Evolutionary conservation across 2,888 invertebrate species (phyloP), one percentile per base, ranked within the genome.

Genomic region (Abrostola triplasia): DNA sequence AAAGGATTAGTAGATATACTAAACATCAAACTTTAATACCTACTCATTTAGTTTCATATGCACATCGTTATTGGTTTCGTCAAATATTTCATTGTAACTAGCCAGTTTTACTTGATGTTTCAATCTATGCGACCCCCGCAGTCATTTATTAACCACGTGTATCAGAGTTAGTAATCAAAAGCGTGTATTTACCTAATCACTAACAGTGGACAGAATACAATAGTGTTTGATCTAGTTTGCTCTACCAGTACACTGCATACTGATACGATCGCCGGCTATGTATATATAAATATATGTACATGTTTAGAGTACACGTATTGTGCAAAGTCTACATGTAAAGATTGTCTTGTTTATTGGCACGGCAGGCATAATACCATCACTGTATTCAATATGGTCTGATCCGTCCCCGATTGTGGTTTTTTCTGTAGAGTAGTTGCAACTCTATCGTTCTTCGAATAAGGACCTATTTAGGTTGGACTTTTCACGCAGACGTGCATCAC

Each of bases 281-380:
- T n/a, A n/a, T n/a, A 37, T 58, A 44, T 36, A 70, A 60, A 67
- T 51, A 60, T 51, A 67, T 51, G 58, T 51, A 37, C 47, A 50
- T 47, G 64, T 64, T 64, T 64, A 59, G 48, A 38, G 12, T 57
- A 70, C 65, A 71, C 69, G 55, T 70, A 65, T 76, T 77, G 77
- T 74, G 76, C 79, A 70, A 71, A 74, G 67, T 74, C 77, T 73
- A 81, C 79, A 77, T 75, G 76, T 74, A 79, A 76, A 65, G 75
- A 82, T 79, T 70, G 78, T 69, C 63, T 74, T 74, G 70, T 72
- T 77, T 81, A 83, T 83, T 83, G 80, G 77, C 70, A 76, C 58
- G 73, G 67, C 79, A 55, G 50, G 56, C 63, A 70, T 68, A 75
- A 73, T 70, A 59, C 66, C 75, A 71, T 75, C 71, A 64, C 54